Percentiles rank a stretch among this genome's conserved stretches.
Conservation (phyloP, 2,888 invertebrate genomes). For the Himalopsyche kuldschensis region DNA sequence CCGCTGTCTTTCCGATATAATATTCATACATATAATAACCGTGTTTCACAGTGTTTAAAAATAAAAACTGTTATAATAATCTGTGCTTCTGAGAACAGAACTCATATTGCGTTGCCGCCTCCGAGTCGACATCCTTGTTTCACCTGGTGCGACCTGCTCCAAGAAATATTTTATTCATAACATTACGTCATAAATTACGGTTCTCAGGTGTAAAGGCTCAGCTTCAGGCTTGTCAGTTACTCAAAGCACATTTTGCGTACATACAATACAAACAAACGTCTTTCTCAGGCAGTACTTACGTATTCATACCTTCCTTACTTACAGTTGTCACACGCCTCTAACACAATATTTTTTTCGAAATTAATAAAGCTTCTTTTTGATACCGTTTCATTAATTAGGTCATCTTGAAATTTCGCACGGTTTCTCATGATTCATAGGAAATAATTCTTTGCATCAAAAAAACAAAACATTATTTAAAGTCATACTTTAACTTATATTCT, state of each 20-base stretch:
- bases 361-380: neutral
- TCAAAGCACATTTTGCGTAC: slow-evolving; percentile 2
- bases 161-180: slow-evolving; percentile 27
- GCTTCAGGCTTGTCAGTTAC: slow-evolving; percentile 15
- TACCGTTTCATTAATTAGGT: neutral
- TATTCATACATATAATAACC: too few species aligned
- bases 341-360: neutral
- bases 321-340: neutral
- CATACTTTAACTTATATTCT: too few species aligned
- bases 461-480: too few species aligned
- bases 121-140: neutral
- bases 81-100: neutral
- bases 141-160: neutral
- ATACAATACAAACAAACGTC: neutral
- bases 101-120: neutral
- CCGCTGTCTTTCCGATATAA: too few species aligned
- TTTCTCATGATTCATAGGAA: neutral
- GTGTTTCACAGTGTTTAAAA: too few species aligned
- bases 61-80: neutral
- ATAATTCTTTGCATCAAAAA: neutral
- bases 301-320: neutral
- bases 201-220: slow-evolving; percentile 17
- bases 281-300: neutral
- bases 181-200: slow-evolving; percentile 16
- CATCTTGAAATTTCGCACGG: neutral